Base-by-base conservation (phyloP, 1,140 invertebrate species). In the Ceratina australensis region DNA sequence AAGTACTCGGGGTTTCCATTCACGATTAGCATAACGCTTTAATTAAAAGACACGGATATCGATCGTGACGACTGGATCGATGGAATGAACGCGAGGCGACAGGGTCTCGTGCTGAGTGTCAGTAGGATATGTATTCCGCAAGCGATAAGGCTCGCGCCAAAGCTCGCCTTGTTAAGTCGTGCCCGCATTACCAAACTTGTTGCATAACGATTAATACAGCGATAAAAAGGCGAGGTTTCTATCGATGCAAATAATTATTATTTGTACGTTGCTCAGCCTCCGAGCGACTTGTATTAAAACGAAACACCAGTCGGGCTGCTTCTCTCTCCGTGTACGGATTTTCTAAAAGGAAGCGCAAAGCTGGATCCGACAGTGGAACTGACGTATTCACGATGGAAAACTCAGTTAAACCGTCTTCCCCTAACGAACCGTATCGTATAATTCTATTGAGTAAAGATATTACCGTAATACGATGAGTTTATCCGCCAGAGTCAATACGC, bases 381-480 rank as follows among this genome's bases (percentile, higher is more conserved):
- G 57, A 52, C 65, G 69, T 60, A 73, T 82, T 82, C 76, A 74
- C 42, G 69, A 24, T 60, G 76, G 65, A 65, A 60, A 83, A 83
- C 80, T 79, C 26, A 79, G 75, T 83, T 83, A 82, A 68, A 20
- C 65, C 52, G 56, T 79, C 69, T 67, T 63, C 78, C 52, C 28
- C 59, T 79, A 79, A 83, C 66, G 80, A 83, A 83, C 80, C 49
- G 69, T 74, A 67, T 69, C 79, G 64, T 49, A 49, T 82, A 74
- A 83, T 79, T 79, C 49, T 72, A 79, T 74, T 24, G 64, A 56
- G 50, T 42, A 33, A 47, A 66, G 65, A 76, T 59, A 26, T 63
- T 42, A 26, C 49, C 28, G 33, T 56, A 52, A 73, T 66, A 47
- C 13, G 18, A 5, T 4, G 24, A 18, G 20, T 33, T 26, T 28